These are phyloP conservation scores for Troides oblongomaculatus DNA, from an alignment of 2,888 invertebrate genomes.

Conservation along the genomic window DNA sequence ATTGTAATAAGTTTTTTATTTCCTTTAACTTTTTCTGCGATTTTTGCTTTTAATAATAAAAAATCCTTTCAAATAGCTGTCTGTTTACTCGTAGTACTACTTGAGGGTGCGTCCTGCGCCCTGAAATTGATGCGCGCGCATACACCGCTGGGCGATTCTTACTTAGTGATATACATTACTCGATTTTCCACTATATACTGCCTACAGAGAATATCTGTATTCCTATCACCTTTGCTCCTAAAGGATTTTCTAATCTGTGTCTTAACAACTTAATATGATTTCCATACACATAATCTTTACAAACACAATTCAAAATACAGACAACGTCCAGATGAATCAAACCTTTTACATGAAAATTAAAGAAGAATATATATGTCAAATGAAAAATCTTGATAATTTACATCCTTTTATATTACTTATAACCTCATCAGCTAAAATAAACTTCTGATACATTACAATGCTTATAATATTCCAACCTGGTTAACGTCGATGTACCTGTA, in stretches of 20 bases:
- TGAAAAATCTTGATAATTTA: not conserved
- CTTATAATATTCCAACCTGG: slow-evolving; percentile 5
- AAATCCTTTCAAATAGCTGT: slow-evolving; percentile 37
- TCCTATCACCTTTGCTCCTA: slow-evolving; percentile 2
- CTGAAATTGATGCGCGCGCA: slow-evolving; percentile 75
- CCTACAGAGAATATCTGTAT: slow-evolving; percentile 29
- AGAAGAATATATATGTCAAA: not conserved
- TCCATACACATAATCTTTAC: not conserved
- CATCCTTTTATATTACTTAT: not conserved
- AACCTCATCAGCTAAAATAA: not conserved
- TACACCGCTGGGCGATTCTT: slow-evolving; percentile 48
- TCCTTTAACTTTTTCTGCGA: not conserved
- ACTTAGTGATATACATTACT: slow-evolving; percentile 47
- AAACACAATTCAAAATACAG: not conserved
- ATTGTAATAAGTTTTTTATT: not conserved
- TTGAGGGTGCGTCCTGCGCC: slow-evolving; percentile 70
- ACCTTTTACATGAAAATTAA: not conserved
- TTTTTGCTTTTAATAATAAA: not conserved
- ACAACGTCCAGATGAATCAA: slow-evolving; percentile 26
- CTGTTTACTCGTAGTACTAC: slow-evolving; percentile 62
- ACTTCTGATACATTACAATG: not conserved
- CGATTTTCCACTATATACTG: slow-evolving; percentile 26
- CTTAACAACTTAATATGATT: not conserved
- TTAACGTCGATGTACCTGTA: slow-evolving; percentile 18
- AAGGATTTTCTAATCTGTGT: not conserved